Base-by-base conservation (phyloP, 2,797 vertebrate species). In the Xiphophorus birchmanni region DNA sequence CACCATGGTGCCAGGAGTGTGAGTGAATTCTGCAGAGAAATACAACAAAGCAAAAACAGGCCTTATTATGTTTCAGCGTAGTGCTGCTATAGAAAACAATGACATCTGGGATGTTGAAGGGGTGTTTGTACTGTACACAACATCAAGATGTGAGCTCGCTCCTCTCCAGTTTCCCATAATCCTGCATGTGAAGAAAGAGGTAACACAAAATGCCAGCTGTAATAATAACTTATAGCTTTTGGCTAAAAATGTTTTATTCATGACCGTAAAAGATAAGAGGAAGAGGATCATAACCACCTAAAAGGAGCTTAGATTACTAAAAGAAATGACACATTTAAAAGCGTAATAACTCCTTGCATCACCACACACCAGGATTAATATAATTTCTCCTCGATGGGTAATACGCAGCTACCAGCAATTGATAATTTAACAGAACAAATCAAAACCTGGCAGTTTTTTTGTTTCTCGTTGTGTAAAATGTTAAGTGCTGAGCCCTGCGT, bases 1-100 rank as follows among this genome's bases (percentile, higher is more conserved):
- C 87, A 74, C 89, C 84, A 73, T 78, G 84, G 91, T 80, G 91
- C 91, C 89, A 76, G 79, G 73, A 92, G 91, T 88, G 74, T 69
- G 84, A 86, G 83, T 84, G 88, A 90, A 92, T 88, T 91, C 92
- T 88, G 88, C 79, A 82, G 92, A 92, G 93, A 91, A 94, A 93
- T 90, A 89, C 90, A 92, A 91, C 90, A 93, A 91, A 92, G 89
- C 84, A 87, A 92, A 94, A 94, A 92, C 90, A 89, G 79, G 58
- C 84, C 90, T 92, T 92, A 90, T 94, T 93, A 92, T 92, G 92
- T 88, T 90, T 87, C 87, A 69, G 86, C 40, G 87, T 67, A 83
- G 86, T 3, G 81, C 87, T 67, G 84, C 88, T 84, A 87, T 83
- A 87, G 88, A 90, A 91, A 92, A 93, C 83, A 89, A 84, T 74